Conservation (phyloP, 2,113 vertebrate genomes). For the Talpa occidentalis region DNA sequence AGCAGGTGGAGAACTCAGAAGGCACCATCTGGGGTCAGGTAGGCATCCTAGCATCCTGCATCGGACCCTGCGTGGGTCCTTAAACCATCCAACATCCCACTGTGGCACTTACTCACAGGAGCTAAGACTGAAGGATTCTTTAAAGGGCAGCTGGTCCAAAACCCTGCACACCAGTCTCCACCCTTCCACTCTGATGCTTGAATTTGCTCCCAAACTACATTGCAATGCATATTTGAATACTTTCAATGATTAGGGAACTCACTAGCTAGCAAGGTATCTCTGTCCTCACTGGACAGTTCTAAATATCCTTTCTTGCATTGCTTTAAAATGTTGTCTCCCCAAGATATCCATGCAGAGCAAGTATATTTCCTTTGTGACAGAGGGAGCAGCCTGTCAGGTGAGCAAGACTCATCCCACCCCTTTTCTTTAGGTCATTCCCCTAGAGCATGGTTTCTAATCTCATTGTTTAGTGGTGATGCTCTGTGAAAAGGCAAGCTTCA, state of each 20-base stretch:
- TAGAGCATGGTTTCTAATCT: not conserved
- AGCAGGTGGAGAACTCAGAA: constrained; percentile 98
- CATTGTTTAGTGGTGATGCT: not conserved
- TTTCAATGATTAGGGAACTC: not conserved
- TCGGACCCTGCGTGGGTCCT: not conserved
- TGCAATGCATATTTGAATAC: not conserved
- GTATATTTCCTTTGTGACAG: not conserved
- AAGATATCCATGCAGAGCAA: not conserved
- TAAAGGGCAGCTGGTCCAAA: not conserved
- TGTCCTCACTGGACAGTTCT: not conserved
- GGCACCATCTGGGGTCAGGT: constrained; percentile 99
- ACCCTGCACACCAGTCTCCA: not conserved
- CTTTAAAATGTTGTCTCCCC: not conserved
- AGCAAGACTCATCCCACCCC: not conserved
- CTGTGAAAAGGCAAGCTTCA: not conserved
- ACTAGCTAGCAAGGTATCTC: not conserved
- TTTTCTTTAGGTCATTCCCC: not conserved
- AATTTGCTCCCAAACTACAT: not conserved
- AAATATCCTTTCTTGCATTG: not conserved
- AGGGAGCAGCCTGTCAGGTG: not conserved
- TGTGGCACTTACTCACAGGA: not conserved
- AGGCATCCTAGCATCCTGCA: constrained; percentile 37
- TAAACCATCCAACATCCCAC: not conserved
- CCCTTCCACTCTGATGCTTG: not conserved
- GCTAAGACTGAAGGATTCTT: not conserved